Evolutionary conservation across 2,113 vertebrate genomes (phyloP).

Genomic region (Indicator indicator): DNA sequence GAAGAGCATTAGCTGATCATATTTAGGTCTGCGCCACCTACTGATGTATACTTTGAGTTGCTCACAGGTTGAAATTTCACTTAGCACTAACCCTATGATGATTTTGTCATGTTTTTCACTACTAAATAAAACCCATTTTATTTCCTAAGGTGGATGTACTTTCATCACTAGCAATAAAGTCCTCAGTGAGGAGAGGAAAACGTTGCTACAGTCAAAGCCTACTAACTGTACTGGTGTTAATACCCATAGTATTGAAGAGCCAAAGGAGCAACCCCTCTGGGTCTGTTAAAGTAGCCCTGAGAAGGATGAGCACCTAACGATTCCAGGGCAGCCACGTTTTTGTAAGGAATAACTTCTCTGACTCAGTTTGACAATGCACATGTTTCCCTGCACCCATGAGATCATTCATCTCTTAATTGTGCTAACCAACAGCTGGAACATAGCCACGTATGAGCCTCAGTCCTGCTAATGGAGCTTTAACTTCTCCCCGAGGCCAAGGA

Average conservation of each 20-base stretch:
- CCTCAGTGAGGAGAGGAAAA: background rate
- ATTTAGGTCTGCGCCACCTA: background rate
- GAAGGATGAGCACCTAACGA: background rate
- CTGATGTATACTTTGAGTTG: background rate
- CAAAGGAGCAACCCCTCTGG: background rate
- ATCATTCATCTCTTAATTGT: background rate
- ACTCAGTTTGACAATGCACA: background rate
- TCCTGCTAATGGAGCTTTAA: background rate
- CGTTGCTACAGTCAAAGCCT: background rate
- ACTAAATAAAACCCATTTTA: background rate
- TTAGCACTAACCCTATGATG: background rate
- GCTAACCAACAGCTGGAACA: background rate
- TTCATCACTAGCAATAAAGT: background rate
- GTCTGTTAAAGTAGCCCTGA: background rate
- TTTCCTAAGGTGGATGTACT: background rate
- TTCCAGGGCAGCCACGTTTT: background rate
- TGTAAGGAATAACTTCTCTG: background rate
- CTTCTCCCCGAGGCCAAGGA: background rate
- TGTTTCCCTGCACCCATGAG: background rate
- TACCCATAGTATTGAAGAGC: background rate
- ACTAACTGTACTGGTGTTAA: background rate
- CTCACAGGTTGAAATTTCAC: background rate
- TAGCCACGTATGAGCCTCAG: background rate
- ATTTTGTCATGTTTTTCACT: background rate
- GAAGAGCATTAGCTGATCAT: background rate